Evolutionary conservation across 2,113 vertebrate genomes (phyloP).

Genomic region (Pyrgilauda ruficollis): DNA sequence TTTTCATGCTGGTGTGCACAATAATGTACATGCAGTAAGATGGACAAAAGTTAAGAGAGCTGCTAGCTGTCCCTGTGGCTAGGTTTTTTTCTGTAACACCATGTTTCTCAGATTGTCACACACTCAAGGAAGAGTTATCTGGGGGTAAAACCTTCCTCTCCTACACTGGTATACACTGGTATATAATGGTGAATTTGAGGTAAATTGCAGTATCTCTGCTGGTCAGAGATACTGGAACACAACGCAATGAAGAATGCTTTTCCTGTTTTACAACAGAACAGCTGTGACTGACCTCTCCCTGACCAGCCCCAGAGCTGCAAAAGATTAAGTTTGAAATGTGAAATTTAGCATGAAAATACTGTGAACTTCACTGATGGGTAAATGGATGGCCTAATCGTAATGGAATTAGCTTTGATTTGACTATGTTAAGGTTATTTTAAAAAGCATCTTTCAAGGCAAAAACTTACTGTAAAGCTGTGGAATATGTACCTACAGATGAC

Average conservation of each 20-base stretch:
- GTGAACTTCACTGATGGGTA: not conserved
- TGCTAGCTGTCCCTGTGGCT: not conserved
- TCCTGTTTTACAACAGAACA: not conserved
- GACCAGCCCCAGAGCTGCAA: not conserved
- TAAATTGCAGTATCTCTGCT: not conserved
- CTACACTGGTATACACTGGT: not conserved
- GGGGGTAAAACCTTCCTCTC: not conserved
- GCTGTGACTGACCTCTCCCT: not conserved
- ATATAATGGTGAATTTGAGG: not conserved
- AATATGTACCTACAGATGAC: not conserved
- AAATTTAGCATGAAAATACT: constrained; percentile 34
- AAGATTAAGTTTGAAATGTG: not conserved
- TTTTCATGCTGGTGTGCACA: not conserved
- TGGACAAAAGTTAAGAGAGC: not conserved
- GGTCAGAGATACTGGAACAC: not conserved
- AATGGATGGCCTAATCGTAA: not conserved
- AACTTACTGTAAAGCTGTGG: not conserved
- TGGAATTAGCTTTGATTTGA: not conserved
- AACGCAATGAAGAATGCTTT: not conserved
- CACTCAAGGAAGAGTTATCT: not conserved
- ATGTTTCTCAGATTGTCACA: not conserved
- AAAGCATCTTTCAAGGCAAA: not conserved
- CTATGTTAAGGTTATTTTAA: not conserved
- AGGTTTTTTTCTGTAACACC: not conserved
- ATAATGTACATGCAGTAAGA: not conserved